Percentiles rank a stretch among this genome's conserved stretches.
These are phyloP conservation scores for Spea hammondii DNA, from an alignment of 2,797 vertebrate genomes.

Conservation along the genomic window DNA sequence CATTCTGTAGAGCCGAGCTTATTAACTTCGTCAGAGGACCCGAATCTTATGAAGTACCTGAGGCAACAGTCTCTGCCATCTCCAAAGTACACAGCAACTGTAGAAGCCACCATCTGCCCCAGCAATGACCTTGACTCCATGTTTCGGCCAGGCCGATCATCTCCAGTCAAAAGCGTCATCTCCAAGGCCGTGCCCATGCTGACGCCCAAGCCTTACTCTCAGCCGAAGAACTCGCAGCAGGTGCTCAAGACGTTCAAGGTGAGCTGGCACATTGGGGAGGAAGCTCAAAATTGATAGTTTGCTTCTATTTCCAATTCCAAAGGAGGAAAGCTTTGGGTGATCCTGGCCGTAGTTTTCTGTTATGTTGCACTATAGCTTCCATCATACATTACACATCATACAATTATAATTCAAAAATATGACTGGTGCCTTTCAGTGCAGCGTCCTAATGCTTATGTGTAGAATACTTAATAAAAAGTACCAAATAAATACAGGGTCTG, in stretches of 20 bases:
- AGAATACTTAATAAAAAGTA: too few relatives aligned
- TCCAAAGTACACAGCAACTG: conserved; percentile 89
- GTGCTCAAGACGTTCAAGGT: conserved; percentile 88
- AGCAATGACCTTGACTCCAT: conserved; percentile 68
- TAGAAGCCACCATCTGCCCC: conserved; percentile 82
- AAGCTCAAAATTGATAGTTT: too few relatives aligned
- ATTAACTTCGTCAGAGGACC: conserved; percentile 65
- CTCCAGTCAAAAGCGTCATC: conserved; percentile 70
- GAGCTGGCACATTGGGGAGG: conserved; percentile 49
- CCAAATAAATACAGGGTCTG: too few relatives aligned
- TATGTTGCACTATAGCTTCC: too few relatives aligned
- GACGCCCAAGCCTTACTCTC: conserved; percentile 84
- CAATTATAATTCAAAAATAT: too few relatives aligned
- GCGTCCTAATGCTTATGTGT: too few relatives aligned
- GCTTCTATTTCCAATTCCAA: too few relatives aligned
- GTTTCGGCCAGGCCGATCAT: conserved; percentile 60
- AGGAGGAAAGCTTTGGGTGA: too few relatives aligned
- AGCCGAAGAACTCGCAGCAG: conserved; percentile 76
- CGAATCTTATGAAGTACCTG: conserved; percentile 83
- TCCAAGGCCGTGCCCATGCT: conserved; percentile 84
- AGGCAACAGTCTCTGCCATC: conserved; percentile 87
- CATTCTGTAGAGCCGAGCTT: conserved; percentile 80
- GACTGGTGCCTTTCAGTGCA: too few relatives aligned
- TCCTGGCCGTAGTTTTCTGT: too few relatives aligned
- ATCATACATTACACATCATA: too few relatives aligned